Percentiles rank a stretch among this genome's conserved stretches.
Evolutionary conservation across 2,113 vertebrate species (phyloP).

Genomic region (Oxygymnocypris stewartii): DNA sequence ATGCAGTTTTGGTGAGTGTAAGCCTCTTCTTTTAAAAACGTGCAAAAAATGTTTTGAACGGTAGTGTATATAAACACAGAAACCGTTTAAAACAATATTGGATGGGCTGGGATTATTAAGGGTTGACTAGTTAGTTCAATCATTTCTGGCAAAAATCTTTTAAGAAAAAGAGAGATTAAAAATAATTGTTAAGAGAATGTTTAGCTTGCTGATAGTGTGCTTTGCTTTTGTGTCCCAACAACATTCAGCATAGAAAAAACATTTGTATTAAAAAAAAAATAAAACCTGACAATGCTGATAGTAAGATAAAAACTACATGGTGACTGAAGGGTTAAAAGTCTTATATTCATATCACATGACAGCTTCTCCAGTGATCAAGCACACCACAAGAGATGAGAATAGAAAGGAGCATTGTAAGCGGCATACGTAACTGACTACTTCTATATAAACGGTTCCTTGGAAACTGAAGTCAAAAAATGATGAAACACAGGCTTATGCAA

Average conservation of each 20-base stretch:
- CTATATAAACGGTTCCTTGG: background rate
- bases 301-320: background rate
- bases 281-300: background rate
- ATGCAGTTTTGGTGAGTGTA: background rate
- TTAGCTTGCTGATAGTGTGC: too few relatives aligned
- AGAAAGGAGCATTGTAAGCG: background rate
- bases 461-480: background rate
- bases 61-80: background rate
- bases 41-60: background rate
- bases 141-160: too few relatives aligned
- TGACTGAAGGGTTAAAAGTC: background rate
- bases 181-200: too few relatives aligned
- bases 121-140: too few relatives aligned
- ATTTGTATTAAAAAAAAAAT: background rate
- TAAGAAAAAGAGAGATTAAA: too few relatives aligned
- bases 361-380: background rate
- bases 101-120: background rate
- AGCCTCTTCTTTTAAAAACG: background rate
- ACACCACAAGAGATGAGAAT: background rate
- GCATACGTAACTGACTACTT: background rate
- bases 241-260: too few relatives aligned
- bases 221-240: too few relatives aligned
- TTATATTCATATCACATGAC: background rate
- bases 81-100: background rate
- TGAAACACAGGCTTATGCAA: background rate